Base-by-base conservation (phyloP, 2,888 invertebrate genomes). In the Drosophila percnosoma region DNA sequence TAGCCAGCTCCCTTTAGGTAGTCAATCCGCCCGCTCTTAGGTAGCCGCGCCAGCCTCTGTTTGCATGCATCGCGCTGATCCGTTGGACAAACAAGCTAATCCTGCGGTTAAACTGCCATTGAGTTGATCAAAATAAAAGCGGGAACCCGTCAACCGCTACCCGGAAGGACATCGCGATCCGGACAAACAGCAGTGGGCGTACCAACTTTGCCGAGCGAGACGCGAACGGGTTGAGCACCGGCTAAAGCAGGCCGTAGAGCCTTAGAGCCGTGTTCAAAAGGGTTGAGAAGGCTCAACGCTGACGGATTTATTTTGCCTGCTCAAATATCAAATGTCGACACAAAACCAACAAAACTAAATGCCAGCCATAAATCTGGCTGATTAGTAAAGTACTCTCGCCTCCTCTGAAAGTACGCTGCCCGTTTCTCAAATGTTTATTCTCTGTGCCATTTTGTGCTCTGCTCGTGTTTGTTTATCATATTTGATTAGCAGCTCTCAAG, bases 41-140 rank as follows among this genome's bases (percentile, higher is more conserved):
- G 72, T 73, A 73, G 75, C 61, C 51, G 33, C n/a, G 42, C 10
- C 21, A 21, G 71, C 54, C 68, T 73, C 67, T 89, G 88, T 89
- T 83, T 87, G 83, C 82, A 83, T 74, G 85, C 74, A 64, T 62
- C 75, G 83, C 85, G 83, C 76, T 89, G 83, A 87, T 89, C 87
- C 89, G 81, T 71, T 84, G 82, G 79, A 87, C 83, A 90, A 91
- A 91, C 90, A 91, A 82, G 89, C 89, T 92, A 91, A 92, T 92
- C 91, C 91, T 92, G 92, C 88, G 92, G 92, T 92, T 91, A 90
- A 89, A 91, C 86, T 90, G 83, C 87, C 86, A 91, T 91, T 89
- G 90, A 91, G 90, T 84, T 80, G 75, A 89, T 89, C 87, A 89
- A 91, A 91, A 91, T 91, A 91, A n/a, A 55, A 27, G 38, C 40